Evolutionary conservation across 2,797 vertebrate genomes (phyloP).

Genomic region (Rhabdomys pumilio): DNA sequence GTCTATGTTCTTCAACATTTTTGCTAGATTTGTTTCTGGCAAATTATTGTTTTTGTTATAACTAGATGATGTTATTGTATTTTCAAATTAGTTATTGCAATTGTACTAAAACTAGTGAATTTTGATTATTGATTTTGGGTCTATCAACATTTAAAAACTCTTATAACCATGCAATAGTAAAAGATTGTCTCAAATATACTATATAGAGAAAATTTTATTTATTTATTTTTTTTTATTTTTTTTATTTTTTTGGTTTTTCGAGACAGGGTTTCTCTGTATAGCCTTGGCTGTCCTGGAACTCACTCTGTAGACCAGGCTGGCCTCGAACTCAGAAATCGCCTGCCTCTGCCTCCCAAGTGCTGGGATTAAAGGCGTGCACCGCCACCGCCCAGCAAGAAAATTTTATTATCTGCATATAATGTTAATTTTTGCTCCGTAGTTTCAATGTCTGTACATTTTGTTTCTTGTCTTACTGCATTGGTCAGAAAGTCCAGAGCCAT

Average conservation of each 20-base stretch:
- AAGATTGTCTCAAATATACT: constrained; percentile 47
- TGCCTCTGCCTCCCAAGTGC: no score
- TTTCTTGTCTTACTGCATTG: neutral
- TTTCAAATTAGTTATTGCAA: constrained; percentile 36
- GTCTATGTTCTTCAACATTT: neutral
- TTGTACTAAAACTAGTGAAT: neutral
- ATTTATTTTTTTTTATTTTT: no score
- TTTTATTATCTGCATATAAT: constrained; percentile 13
- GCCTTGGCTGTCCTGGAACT: no score
- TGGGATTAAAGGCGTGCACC: no score
- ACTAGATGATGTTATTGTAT: constrained; percentile 38
- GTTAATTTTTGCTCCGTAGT: constrained; percentile 39
- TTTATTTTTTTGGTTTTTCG: no score
- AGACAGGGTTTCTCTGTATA: no score
- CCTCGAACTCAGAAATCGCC: no score
- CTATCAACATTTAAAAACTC: constrained; percentile 22
- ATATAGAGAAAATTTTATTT: neutral
- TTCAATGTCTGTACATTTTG: neutral
- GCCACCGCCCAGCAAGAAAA: neutral
- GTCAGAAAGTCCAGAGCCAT: neutral
- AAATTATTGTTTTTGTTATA: constrained; percentile 17
- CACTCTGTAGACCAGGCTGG: no score
- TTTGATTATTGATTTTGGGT: constrained; percentile 35
- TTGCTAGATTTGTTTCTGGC: constrained; percentile 26
- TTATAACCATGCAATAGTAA: constrained; percentile 34